These are phyloP conservation scores for Chaetodon trifascialis DNA, from an alignment of 2,113 vertebrate species.

Conservation along the genomic window DNA sequence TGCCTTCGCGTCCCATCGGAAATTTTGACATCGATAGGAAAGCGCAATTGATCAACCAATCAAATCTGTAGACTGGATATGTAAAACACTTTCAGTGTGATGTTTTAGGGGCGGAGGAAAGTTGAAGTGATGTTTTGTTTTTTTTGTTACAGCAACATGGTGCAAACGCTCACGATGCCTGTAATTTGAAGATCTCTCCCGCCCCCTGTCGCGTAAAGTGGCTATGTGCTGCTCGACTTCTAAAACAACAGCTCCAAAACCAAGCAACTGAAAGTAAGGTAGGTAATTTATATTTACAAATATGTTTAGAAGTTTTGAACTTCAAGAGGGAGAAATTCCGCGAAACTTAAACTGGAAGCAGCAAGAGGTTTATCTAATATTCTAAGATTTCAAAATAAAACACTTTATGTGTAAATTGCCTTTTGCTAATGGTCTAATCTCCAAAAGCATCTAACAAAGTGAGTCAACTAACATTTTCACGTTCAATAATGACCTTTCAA, in stretches of 20 bases:
- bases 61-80: too few species aligned
- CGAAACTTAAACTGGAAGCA: background rate
- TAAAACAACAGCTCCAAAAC: background rate
- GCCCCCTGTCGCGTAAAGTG: slow-evolving; percentile 51
- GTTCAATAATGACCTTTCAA: too few species aligned
- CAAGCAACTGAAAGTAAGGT: too few species aligned
- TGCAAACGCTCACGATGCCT: background rate
- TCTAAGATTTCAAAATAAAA: too few species aligned
- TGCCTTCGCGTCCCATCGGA: slow-evolving; percentile 64
- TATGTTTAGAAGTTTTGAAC: background rate
- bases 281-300: too few species aligned
- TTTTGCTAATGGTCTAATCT: too few species aligned
- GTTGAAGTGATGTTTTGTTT: too few species aligned
- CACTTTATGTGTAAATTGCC: too few species aligned
- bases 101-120: background rate
- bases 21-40: background rate
- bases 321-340: fast-evolving
- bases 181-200: slow-evolving; percentile 12
- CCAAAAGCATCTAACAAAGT: too few species aligned
- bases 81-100: background rate
- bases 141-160: background rate
- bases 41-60: background rate
- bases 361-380: background rate
- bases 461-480: too few species aligned
- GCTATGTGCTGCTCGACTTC: background rate